Percentiles rank a stretch among this genome's conserved stretches.
Evolutionary conservation across 1,140 invertebrate genomes (phyloP).

Genomic region (Marisa cornuarietis): DNA sequence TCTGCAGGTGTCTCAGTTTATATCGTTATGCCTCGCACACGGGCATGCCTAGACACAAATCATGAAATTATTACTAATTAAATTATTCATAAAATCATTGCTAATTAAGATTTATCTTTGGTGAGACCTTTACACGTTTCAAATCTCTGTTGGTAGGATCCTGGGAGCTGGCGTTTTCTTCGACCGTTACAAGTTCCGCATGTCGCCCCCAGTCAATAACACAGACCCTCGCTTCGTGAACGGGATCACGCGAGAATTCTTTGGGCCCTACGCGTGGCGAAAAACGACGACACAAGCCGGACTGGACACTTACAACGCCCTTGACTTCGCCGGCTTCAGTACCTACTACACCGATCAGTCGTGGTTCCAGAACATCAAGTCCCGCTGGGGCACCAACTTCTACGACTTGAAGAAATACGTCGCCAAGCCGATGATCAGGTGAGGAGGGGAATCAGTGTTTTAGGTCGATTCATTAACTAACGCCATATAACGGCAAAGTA

Average conservation of each 20-base stretch:
- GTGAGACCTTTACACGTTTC: neutral
- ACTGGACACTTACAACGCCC: constrained; percentile 70
- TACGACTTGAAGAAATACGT: constrained; percentile 91
- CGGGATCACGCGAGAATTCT: constrained; percentile 68
- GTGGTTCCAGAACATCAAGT: constrained; percentile 89
- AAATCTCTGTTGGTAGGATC: constrained; percentile 69
- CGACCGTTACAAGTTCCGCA: constrained; percentile 92
- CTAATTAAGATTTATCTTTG: no score
- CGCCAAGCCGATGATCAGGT: constrained; percentile 89
- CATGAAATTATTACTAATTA: no score
- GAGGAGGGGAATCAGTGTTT: no score
- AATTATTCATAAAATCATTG: no score
- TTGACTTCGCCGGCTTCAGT: constrained; percentile 62
- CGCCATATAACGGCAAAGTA: no score
- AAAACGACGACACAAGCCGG: constrained; percentile 74
- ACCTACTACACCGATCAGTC: constrained; percentile 84
- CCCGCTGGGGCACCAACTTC: constrained; percentile 91
- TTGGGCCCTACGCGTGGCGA: constrained; percentile 94
- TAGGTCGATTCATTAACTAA: no score
- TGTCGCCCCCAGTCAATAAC: constrained; percentile 71
- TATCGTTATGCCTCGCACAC: no score
- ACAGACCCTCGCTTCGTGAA: constrained; percentile 72
- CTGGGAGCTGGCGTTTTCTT: constrained; percentile 93
- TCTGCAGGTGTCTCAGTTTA: no score
- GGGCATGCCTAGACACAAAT: no score